These are phyloP conservation scores for Erithacus rubecula DNA, from an alignment of 2,797 vertebrate genomes.

Conservation along the genomic window DNA sequence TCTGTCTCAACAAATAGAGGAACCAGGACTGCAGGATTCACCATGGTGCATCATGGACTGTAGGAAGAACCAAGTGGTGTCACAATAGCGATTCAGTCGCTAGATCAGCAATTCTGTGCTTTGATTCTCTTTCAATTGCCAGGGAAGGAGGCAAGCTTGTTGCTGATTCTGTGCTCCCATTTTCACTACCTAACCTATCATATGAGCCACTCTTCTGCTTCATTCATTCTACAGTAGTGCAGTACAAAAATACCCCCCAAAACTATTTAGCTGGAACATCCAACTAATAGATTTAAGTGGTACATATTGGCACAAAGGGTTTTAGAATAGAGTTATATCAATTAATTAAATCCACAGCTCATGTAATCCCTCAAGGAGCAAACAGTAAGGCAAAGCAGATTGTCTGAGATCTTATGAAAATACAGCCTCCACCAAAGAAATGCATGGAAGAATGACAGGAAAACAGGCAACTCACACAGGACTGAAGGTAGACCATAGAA, in stretches of 20 bases:
- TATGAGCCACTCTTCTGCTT: background rate
- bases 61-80: background rate
- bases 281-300: background rate
- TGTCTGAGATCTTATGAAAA: background rate
- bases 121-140: background rate
- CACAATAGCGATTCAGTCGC: background rate
- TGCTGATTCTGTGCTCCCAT: background rate
- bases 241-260: background rate
- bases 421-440: background rate
- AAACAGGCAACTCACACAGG: background rate
- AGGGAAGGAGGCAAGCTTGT: background rate
- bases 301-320: background rate
- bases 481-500: background rate
- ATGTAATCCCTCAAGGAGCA: background rate
- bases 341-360: conserved; percentile 8
- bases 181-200: background rate
- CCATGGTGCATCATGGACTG: too few species aligned
- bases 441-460: background rate
- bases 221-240: background rate
- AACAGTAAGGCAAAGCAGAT: background rate
- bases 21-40: background rate
- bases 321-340: background rate
- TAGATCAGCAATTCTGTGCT: background rate
- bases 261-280: background rate
- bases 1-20: background rate